These are phyloP conservation scores for Oscheius sp. DNA, from an alignment of 2,888 invertebrate genomes.

Conservation along the genomic window DNA sequence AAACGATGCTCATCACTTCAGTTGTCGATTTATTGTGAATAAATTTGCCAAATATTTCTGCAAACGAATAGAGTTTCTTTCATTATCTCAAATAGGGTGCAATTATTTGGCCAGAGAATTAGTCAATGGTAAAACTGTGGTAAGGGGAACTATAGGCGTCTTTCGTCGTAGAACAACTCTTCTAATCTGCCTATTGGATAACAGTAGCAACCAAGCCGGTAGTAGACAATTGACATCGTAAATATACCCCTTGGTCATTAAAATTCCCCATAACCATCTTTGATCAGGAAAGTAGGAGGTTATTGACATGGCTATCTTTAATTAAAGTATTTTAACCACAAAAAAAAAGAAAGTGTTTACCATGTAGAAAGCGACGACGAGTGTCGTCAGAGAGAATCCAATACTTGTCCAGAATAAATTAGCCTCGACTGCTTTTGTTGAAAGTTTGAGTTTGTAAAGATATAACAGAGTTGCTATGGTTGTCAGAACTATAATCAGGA, in stretches of 20 bases:
- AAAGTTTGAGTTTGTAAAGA: background rate
- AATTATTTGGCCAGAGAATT: too few species aligned
- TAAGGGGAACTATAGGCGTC: too few species aligned
- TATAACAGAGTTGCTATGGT: background rate
- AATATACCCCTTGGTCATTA: background rate
- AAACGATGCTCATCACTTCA: too few species aligned
- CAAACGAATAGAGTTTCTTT: too few species aligned
- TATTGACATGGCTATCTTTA: background rate
- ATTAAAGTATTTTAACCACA: background rate
- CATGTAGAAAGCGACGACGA: background rate
- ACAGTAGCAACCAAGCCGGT: background rate
- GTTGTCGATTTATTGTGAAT: too few species aligned
- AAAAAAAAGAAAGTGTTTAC: background rate
- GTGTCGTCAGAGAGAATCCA: slow-evolving; percentile 5
- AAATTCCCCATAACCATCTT: too few species aligned
- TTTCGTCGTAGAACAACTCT: background rate
- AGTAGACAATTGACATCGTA: slow-evolving; percentile 17
- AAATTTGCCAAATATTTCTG: too few species aligned
- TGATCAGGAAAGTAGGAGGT: too few species aligned
- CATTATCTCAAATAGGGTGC: too few species aligned
- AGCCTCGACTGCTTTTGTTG: background rate
- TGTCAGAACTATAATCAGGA: background rate
- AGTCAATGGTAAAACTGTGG: too few species aligned
- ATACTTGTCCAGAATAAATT: slow-evolving; percentile 18
- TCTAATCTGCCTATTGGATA: background rate